A percentile compares a stretch with the other conserved stretches of the same genome.
Conservation (phyloP, 2,113 vertebrate genomes). For the Ptychochromis oligacanthus region DNA sequence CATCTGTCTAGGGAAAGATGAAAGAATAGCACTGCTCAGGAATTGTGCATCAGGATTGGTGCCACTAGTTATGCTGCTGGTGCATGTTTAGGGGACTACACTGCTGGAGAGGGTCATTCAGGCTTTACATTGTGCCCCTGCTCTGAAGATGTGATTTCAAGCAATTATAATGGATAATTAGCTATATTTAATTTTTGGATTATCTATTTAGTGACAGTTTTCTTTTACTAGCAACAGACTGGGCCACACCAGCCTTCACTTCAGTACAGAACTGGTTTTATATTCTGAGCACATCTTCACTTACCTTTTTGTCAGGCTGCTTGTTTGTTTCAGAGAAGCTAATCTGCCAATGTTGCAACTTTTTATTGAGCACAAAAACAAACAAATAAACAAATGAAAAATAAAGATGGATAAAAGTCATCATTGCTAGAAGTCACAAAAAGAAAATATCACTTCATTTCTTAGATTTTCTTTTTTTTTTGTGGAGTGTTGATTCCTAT, state of each 20-base stretch:
- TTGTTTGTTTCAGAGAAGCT: not conserved
- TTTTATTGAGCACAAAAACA: not conserved
- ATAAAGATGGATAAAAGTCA: not conserved
- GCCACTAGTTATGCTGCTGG: constrained; percentile 22
- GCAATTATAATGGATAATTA: not conserved
- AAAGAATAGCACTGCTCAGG: constrained; percentile 61
- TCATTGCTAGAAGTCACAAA: not conserved
- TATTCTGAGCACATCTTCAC: constrained; percentile 32
- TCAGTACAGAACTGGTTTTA: not conserved
- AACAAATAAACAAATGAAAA: not conserved
- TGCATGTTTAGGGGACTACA: constrained; percentile 19
- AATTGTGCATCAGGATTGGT: constrained; percentile 48
- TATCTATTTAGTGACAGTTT: not conserved
- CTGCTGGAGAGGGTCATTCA: not conserved
- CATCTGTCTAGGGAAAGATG: constrained; percentile 73
- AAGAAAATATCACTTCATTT: constrained; percentile 2
- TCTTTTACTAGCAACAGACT: not conserved
- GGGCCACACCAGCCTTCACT: not conserved
- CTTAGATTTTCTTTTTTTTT: not conserved
- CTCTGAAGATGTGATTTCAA: constrained; percentile 1
- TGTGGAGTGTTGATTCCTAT: not conserved
- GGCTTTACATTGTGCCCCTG: not conserved
- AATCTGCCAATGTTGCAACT: constrained; percentile 10
- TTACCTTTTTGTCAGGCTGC: constrained; percentile 7
- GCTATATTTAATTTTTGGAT: not conserved